Evolutionary conservation across 1,140 invertebrate species (phyloP).

Genomic region (Battus philenor): DNA sequence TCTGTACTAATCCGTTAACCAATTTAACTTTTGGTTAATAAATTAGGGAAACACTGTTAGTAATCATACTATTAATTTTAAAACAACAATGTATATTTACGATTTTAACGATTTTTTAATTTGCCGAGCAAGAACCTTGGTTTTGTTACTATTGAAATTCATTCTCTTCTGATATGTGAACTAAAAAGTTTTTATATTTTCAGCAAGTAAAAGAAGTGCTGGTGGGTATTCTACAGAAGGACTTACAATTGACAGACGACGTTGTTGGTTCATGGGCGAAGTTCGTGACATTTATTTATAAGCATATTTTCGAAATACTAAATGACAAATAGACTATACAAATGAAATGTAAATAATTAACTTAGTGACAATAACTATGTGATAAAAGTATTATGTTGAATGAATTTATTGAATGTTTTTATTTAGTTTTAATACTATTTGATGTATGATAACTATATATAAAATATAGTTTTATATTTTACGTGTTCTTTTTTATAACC

Average conservation of each 20-base stretch:
- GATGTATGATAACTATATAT: not conserved
- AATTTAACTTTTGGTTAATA: too few species aligned
- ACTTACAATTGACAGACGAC: conserved; percentile 41
- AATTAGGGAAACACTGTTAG: too few species aligned
- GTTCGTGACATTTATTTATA: conserved; percentile 62
- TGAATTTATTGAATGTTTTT: not conserved
- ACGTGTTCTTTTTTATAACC: not conserved
- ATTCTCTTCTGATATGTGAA: too few species aligned
- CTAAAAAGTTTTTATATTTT: too few species aligned
- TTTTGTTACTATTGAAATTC: too few species aligned
- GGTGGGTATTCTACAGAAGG: conserved; percentile 58
- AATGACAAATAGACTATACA: conserved; percentile 41
- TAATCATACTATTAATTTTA: too few species aligned
- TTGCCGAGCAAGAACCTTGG: too few species aligned
- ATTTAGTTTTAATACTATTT: not conserved
- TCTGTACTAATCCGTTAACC: too few species aligned
- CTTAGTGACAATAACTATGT: not conserved
- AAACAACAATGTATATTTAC: too few species aligned
- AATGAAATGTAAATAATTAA: conserved; percentile 16
- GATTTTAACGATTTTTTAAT: too few species aligned
- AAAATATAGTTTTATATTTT: not conserved
- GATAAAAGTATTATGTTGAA: not conserved
- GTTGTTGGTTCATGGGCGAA: conserved; percentile 53
- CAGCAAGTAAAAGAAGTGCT: conserved; percentile 62
- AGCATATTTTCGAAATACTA: conserved; percentile 52